Evolutionary conservation across 2,888 invertebrate genomes (phyloP).

Genomic region (Sympetrum striolatum): DNA sequence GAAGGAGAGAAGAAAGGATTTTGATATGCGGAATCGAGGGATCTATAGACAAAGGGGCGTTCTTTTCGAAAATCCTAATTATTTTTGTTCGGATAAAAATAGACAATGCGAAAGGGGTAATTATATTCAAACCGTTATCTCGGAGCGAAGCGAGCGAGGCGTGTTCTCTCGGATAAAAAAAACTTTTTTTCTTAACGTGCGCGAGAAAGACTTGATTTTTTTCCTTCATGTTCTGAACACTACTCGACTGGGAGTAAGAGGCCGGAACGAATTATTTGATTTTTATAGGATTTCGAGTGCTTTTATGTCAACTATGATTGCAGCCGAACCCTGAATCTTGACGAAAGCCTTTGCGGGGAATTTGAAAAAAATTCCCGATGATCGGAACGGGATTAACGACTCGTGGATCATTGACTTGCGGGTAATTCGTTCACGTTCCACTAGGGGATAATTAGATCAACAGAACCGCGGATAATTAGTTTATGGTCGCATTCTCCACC

Average conservation of each 20-base stretch:
- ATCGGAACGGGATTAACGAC: neutral
- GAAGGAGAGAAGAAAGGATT: neutral
- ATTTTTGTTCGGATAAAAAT: neutral
- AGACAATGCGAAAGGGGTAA: neutral
- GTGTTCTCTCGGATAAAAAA: neutral
- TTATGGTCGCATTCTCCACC: no score
- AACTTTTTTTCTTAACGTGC: no score
- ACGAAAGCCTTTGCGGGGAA: neutral
- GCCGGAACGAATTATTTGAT: neutral
- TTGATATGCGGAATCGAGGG: slow-evolving; percentile 10
- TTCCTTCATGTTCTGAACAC: neutral
- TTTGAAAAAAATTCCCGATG: neutral
- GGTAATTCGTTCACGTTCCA: neutral
- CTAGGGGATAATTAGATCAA: no score
- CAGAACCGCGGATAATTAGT: no score
- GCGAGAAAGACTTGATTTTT: neutral
- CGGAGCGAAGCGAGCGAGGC: neutral
- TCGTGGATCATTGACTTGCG: neutral
- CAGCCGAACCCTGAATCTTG: neutral
- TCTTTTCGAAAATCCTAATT: neutral
- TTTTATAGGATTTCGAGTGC: neutral
- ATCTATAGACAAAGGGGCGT: neutral
- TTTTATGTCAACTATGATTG: neutral
- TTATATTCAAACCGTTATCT: slow-evolving; percentile 19
- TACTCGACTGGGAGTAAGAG: neutral